Percentiles rank a stretch among this genome's conserved stretches.
phyloP scores from a whole-genome alignment of 2,888 invertebrate species.

The Phengaris alcon region DNA sequence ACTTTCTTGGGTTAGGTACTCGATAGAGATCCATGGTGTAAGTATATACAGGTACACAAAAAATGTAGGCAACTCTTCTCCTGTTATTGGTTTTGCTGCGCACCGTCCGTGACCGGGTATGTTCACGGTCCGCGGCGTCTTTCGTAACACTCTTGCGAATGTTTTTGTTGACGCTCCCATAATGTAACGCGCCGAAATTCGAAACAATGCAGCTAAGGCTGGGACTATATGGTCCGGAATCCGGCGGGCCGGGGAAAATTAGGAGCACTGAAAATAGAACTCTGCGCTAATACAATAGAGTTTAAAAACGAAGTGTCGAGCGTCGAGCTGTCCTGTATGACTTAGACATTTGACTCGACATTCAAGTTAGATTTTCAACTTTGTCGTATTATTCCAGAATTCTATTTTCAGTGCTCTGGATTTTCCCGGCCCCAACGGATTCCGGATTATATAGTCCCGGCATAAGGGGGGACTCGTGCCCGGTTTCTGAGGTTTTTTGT shows the following conservation, averaged over 20 bases:
- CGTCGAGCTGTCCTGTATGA: too few relatives aligned
- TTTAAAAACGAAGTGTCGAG: too few relatives aligned
- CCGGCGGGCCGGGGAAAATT: too few relatives aligned
- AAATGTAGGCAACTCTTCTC: slow-evolving; percentile 28
- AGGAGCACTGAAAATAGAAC: too few relatives aligned
- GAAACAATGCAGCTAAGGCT: neutral
- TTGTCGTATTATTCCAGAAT: too few relatives aligned
- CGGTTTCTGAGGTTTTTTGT: too few relatives aligned
- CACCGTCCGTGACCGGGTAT: slow-evolving; percentile 69
- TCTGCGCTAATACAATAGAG: too few relatives aligned
- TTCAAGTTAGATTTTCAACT: too few relatives aligned
- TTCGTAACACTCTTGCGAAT: slow-evolving; percentile 78
- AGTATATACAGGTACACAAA: neutral
- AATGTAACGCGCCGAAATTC: neutral
- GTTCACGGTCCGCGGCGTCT: slow-evolving; percentile 73
- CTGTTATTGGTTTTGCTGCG: slow-evolving; percentile 66
- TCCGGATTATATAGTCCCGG: too few relatives aligned
- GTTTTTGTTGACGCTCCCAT: slow-evolving; percentile 52
- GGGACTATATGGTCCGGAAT: neutral
- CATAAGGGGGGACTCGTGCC: too few relatives aligned
- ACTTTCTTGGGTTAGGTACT: neutral
- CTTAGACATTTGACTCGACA: neutral
- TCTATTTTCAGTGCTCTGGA: too few relatives aligned
- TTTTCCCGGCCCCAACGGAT: too few relatives aligned
- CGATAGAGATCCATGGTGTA: neutral